Evolutionary conservation across 2,113 vertebrate genomes (phyloP), one percentile per base, ranked within the genome.

Genomic region (Elephas maximus): DNA sequence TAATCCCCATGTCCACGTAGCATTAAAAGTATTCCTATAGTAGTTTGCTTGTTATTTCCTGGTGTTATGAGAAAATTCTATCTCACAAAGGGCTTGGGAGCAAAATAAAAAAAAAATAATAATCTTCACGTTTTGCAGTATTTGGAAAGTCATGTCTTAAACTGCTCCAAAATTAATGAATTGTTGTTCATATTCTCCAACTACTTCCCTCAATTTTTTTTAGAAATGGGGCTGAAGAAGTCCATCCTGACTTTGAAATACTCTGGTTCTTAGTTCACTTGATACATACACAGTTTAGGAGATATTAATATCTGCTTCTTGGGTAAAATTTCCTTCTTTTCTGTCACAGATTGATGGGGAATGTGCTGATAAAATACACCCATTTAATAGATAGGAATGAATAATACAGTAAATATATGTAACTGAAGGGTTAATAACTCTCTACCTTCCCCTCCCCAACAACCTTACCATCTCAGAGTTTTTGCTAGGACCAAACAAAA

Each of bases 181-280:
- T 88, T 15, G 1, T 90, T 92, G 88, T 92, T 93, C 24, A n/a
- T 81, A 67, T 57, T 48, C 10, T 93, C 81, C 51, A 95, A 69
- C 11, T 41, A 4, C 60, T 86, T 33, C 26, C 21, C 33, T 86
- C 23, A 37, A 23, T 24, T 91, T 93, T 91, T 89, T 93, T 41
- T 73, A 86, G 15, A 87, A 65, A 85, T 37, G 21, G 24, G 8
- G 0, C 37, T 88, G 4, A 76, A 1, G 21, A 67, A 30, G 15
- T 83, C 20, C 78, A 15, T 37, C 37, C 53, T 91, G 6, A 24
- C n/a, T 88, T 77, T 78, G 84, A 78, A 87, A 1, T 63, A 48
- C 9, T 88, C 4, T 26, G 23, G 0, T 9, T 26, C 95, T 83
- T 76, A 80, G 6, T 53, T 92, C 10, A 67, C 37, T 74, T 45